Percentiles rank a stretch among this genome's conserved stretches.
phyloP scores from a whole-genome alignment of 2,113 vertebrate genomes.

The cat (Felis catus) region DNA sequence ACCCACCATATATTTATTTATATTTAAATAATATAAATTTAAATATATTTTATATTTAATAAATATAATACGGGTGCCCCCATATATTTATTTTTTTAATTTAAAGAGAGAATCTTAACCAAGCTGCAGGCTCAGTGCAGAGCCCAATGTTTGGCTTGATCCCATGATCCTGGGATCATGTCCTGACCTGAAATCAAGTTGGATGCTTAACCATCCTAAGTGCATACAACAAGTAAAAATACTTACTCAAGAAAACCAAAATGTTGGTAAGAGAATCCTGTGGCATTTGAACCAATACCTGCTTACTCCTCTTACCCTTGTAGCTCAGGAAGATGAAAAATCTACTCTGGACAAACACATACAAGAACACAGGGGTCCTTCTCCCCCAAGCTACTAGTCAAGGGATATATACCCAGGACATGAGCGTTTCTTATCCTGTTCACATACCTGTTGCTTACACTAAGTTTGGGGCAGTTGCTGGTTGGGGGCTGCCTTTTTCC shows the following conservation, averaged over 20 bases:
- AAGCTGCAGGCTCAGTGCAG: too few species aligned
- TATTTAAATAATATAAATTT: too few species aligned
- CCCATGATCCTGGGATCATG: too few species aligned
- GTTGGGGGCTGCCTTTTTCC: neutral
- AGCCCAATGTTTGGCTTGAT: too few species aligned
- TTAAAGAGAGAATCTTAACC: too few species aligned
- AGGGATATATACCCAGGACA: neutral
- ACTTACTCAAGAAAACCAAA: neutral
- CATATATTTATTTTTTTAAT: too few species aligned
- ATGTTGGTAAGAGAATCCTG: neutral
- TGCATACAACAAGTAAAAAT: neutral
- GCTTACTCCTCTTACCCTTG: neutral
- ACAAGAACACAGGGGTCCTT: fast-evolving
- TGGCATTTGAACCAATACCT: neutral
- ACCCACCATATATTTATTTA: too few species aligned
- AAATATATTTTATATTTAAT: too few species aligned
- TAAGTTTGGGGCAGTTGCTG: neutral
- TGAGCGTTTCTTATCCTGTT: neutral
- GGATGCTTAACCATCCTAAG: neutral
- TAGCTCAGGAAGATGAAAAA: neutral
- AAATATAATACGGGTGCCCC: too few species aligned
- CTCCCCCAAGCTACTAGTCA: too few species aligned
- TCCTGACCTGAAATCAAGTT: too few species aligned
- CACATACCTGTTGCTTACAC: neutral
- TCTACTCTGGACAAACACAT: neutral